A percentile compares a stretch with the other conserved stretches of the same genome.
Evolutionary conservation across 2,888 invertebrate genomes (phyloP).

Genomic region (Agrotis segetum): DNA sequence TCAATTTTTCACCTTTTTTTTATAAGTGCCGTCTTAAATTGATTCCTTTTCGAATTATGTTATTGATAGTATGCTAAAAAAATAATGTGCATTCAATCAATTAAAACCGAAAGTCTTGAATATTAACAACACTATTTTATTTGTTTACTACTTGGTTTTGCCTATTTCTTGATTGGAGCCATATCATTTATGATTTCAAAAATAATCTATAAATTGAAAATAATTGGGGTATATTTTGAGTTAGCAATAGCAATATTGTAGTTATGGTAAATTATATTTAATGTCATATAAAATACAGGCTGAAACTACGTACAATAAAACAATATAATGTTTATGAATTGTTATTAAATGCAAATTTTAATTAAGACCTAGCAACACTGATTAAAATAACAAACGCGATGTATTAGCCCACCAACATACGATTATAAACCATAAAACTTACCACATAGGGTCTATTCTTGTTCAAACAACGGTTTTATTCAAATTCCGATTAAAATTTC

Average conservation of each 20-base stretch:
- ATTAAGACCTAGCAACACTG: slow-evolving; percentile 19
- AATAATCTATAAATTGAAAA: too few relatives aligned
- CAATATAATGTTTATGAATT: slow-evolving; percentile 10
- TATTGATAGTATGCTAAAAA: too few relatives aligned
- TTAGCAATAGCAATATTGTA: background rate
- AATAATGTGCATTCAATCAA: too few relatives aligned
- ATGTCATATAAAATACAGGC: background rate
- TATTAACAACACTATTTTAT: too few relatives aligned
- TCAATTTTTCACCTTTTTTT: too few relatives aligned
- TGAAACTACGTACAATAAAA: background rate
- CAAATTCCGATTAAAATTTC: slow-evolving; percentile 58
- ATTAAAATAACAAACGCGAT: slow-evolving; percentile 36
- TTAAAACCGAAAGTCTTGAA: too few relatives aligned
- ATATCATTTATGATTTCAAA: too few relatives aligned
- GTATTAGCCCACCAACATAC: background rate
- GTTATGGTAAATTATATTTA: background rate
- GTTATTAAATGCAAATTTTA: slow-evolving; percentile 33
- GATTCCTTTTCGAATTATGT: too few relatives aligned
- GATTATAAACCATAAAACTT: fast-evolving
- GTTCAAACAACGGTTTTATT: slow-evolving; percentile 19
- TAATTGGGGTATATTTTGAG: background rate
- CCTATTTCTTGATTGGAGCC: background rate
- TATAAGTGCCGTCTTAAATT: too few relatives aligned
- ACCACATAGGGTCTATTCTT: slow-evolving; percentile 7
- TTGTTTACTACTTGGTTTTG: background rate